Base-by-base conservation (phyloP, 64 coral and sea anemone genomes). In the Porites lutea region DNA sequence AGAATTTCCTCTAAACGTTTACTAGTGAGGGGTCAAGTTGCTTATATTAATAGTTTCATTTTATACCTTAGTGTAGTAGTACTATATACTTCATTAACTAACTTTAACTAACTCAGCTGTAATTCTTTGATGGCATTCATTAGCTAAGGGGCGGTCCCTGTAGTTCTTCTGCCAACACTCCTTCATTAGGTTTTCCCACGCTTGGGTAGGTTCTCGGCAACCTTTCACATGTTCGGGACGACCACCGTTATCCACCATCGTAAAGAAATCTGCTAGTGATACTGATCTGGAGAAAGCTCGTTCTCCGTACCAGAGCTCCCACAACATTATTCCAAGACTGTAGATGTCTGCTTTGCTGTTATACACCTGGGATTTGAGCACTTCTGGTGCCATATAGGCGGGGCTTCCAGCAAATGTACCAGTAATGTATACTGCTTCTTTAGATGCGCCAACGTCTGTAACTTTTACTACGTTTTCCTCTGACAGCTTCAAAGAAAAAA, bases 291-390 rank as follows among this genome's bases (percentile, higher is more conserved):
- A 13, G 64, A 82, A 90, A 7, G 73, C 73, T 18, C 18, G 44
- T 5, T 49, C 11, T 59, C 87, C 87, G 75, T 77, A 78, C 87
- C 87, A 89, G 71, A 77, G 77, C 72, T 89, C 87, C 87, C 87
- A 89, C 59, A 89, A 19, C 12, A 77, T 77, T 46, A 89, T n/a
- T 4, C 87, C 72, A 9, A 88, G 48, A 54, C 86, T 88, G 71
- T 88, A 88, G 53, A 88, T 75, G 71, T 88, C 86, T 37, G 86
- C 68, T 18, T 75, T 75, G 55, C 8, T 45, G 54, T 47, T 27
- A 45, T 88, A 88, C 23, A 62, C n/a, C 37, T 88, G 8, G 16
- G 43, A 72, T 19, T 13, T 14, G 52, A 21, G 10, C 5, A 88
- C 86, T 47, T 88, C 86, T 4, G 86, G 86, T 12, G 86, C 71